These are phyloP conservation scores for Pampusana beccarii DNA, from an alignment of 2,113 vertebrate species.

Conservation along the genomic window DNA sequence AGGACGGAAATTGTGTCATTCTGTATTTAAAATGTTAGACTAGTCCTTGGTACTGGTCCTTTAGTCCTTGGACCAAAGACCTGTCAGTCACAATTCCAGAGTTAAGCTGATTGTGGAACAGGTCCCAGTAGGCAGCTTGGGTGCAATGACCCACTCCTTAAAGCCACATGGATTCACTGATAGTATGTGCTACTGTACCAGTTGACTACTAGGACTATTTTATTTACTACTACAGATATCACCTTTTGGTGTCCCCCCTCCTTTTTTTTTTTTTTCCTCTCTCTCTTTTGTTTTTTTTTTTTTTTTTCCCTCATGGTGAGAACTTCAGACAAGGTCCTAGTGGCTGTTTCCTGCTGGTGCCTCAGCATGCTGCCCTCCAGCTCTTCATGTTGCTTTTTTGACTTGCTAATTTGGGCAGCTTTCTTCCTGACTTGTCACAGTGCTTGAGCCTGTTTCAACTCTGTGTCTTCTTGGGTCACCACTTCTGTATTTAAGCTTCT, in stretches of 20 bases:
- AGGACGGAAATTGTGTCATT: background rate
- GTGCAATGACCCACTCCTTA: fast-evolving
- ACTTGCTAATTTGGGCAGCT: background rate
- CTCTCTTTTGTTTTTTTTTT: background rate
- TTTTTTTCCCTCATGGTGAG: too few relatives aligned
- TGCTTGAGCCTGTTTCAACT: background rate
- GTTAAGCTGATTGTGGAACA: background rate
- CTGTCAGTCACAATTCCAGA: background rate
- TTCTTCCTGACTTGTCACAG: background rate
- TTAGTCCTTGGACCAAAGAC: background rate
- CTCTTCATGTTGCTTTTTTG: fast-evolving
- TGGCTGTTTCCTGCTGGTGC: background rate
- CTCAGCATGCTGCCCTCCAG: fast-evolving
- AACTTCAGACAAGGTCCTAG: too few relatives aligned
- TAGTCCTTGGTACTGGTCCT: background rate
- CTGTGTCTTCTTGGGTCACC: background rate
- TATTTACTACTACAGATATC: too few relatives aligned
- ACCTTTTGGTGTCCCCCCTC: background rate
- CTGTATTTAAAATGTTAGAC: background rate
- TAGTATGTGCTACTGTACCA: background rate
- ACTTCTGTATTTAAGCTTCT: background rate
- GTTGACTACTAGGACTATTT: background rate
- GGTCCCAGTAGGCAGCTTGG: background rate
- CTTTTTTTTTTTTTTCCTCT: background rate
- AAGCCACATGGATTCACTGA: background rate